Base-by-base conservation (phyloP, 2,113 vertebrate genomes). In the Poicephalus gulielmi region DNA sequence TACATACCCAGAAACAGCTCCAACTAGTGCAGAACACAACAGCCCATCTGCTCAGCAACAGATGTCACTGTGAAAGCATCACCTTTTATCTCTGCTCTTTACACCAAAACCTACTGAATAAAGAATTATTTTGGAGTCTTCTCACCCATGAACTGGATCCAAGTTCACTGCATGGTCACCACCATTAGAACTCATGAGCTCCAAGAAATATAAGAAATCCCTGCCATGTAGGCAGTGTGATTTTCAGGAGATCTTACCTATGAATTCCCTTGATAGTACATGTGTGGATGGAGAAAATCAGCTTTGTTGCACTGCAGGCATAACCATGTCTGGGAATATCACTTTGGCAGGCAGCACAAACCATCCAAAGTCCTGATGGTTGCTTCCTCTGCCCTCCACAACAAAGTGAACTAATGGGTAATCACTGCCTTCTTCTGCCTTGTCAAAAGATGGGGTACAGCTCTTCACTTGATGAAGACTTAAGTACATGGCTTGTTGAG, bases 241-340 rank as follows among this genome's bases (percentile, higher is more conserved):
- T 8, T 39, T 63, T 59, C 15, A 57, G 46, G 39, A 78, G 8
- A 7, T 63, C 33, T 86, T 53, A 28, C 22, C 19, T 18, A 4
- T 0, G 2, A 63, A 25, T 53, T 9, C 12, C 18, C 35, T 17
- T 12, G 12, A 22, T 9, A 17, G 47, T 23, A 60, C 3, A 1
- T 1, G 13, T 11, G 30, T 53, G 22, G 20, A 33, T 0, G 3
- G 17, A 30, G 27, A 31, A 47, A 64, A 74, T n/a, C 22, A 70
- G 18, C 0, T 5, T 10, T 13, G 3, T n/a, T 83, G 13, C 31
- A 25, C 17, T 27, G 18, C 0, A 3, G 35, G 23, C 17, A 66
- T 27, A 33, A 13, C 2, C 6, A 11, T 28, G 13, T 25, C 41
- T 81, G 59, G 59, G 22, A 80, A 15, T 47, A 39, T 30, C 20